Percentiles rank a stretch among this genome's conserved stretches.
These are phyloP conservation scores for Pyrocephalus nanus DNA, from an alignment of 2,797 vertebrate genomes.

Conservation along the genomic window DNA sequence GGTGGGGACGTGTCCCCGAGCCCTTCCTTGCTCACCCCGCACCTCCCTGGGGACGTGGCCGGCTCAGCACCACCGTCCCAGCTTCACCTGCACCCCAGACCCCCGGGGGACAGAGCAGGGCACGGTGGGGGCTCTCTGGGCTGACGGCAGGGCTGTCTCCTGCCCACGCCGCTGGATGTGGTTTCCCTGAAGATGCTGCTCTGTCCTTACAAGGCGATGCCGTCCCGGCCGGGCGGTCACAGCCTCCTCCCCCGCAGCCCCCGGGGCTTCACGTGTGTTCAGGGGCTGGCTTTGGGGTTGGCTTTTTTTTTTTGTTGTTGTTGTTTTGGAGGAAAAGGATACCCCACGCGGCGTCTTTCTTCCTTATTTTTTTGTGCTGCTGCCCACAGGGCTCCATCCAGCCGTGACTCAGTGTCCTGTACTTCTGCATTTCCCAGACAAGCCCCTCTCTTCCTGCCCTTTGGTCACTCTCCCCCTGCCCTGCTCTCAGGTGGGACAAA, in stretches of 20 bases:
- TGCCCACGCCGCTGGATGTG: rapidly evolving
- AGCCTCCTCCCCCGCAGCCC: not conserved
- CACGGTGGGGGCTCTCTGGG: rapidly evolving
- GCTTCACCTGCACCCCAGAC: not conserved
- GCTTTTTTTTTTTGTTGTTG: not conserved
- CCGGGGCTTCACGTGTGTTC: not conserved
- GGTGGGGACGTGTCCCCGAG: not conserved
- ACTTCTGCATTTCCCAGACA: conserved; percentile 45
- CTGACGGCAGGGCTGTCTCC: not conserved
- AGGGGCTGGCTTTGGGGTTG: not conserved
- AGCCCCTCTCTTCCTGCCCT: not conserved
- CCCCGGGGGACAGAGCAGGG: not conserved
- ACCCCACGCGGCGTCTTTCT: not conserved
- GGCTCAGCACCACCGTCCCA: not conserved
- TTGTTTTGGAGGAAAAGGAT: not conserved
- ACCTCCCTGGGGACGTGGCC: rapidly evolving
- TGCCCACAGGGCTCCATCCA: not conserved
- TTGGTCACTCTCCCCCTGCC: not conserved
- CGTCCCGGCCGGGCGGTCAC: not conserved
- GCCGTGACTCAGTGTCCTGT: not conserved
- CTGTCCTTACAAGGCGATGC: conserved; percentile 49
- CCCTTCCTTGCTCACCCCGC: not conserved
- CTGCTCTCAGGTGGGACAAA: not conserved
- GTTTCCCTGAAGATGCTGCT: not conserved
- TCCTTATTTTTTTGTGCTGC: not conserved